These are phyloP conservation scores for Ormyrus labotus DNA, from an alignment of 2,888 invertebrate species.

Conservation along the genomic window DNA sequence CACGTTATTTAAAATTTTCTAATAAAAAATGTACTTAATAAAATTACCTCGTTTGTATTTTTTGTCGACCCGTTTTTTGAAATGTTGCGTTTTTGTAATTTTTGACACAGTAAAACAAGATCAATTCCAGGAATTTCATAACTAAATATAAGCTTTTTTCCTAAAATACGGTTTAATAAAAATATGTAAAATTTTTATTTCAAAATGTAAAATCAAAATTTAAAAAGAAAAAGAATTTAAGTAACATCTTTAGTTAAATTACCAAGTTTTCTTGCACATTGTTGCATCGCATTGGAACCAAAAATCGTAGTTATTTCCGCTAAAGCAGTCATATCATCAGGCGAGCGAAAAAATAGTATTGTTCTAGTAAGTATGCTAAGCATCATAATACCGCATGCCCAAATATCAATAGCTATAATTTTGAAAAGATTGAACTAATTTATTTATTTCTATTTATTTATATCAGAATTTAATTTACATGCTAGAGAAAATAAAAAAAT, in stretches of 20 bases:
- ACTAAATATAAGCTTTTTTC: constrained; percentile 78
- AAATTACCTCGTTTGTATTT: constrained; percentile 64
- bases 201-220: constrained; percentile 46
- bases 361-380: constrained; percentile 86
- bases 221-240: too few relatives aligned
- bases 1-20: constrained; percentile 54
- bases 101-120: constrained; percentile 69
- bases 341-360: constrained; percentile 90
- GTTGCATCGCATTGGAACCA: constrained; percentile 83
- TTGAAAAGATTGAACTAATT: too few relatives aligned
- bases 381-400: constrained; percentile 92
- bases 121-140: constrained; percentile 77
- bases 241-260: constrained; percentile 72
- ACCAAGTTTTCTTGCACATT: constrained; percentile 84
- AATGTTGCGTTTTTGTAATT: constrained; percentile 67
- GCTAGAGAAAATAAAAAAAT: background rate
- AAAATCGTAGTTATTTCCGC: constrained; percentile 89
- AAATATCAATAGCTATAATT: constrained; percentile 87
- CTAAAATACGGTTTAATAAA: constrained; percentile 62
- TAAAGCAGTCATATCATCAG: constrained; percentile 86
- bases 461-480: too few relatives aligned
- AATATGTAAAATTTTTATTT: constrained; percentile 16
- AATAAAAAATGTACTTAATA: constrained; percentile 60
- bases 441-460: too few relatives aligned
- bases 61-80: constrained; percentile 40